phyloP scores from a whole-genome alignment of 2,888 invertebrate genomes.

The Selenia dentaria region DNA sequence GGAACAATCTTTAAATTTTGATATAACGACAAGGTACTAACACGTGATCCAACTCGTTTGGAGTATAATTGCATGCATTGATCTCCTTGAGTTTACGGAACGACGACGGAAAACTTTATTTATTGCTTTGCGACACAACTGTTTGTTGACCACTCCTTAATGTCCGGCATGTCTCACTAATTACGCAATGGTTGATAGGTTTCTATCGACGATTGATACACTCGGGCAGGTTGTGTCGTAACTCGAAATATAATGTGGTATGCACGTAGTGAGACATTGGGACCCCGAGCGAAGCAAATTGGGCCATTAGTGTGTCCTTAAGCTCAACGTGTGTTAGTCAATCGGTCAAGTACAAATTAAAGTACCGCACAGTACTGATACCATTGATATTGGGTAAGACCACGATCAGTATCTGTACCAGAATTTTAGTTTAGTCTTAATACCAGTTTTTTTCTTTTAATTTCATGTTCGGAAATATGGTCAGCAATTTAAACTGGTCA shows the following conservation, averaged over 20 bases:
- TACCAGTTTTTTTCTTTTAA: too few species aligned
- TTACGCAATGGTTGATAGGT: constrained; percentile 57
- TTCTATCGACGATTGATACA: constrained; percentile 47
- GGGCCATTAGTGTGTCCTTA: constrained; percentile 49
- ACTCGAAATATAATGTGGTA: constrained; percentile 44
- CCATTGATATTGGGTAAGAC: background rate
- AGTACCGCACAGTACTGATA: constrained; percentile 15
- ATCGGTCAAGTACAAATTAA: constrained; percentile 3
- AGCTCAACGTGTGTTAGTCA: constrained; percentile 11
- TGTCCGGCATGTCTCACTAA: constrained; percentile 52
- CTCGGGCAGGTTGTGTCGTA: constrained; percentile 54
- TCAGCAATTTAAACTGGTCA: too few species aligned
- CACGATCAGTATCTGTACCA: too few species aligned
- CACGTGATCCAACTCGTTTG: background rate
- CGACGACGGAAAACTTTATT: constrained; percentile 68
- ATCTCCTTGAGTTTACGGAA: constrained; percentile 77
- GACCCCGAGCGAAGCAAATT: constrained; percentile 52
- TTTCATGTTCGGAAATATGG: too few species aligned
- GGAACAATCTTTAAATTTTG: background rate
- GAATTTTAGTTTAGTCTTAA: too few species aligned
- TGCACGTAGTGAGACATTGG: constrained; percentile 47
- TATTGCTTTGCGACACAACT: constrained; percentile 59
- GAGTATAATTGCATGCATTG: constrained; percentile 64
- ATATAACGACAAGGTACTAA: constrained; percentile 3
- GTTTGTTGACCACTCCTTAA: constrained; percentile 60